Base-by-base conservation (phyloP, 2,113 vertebrate genomes). In the Orthonyx spaldingii region DNA sequence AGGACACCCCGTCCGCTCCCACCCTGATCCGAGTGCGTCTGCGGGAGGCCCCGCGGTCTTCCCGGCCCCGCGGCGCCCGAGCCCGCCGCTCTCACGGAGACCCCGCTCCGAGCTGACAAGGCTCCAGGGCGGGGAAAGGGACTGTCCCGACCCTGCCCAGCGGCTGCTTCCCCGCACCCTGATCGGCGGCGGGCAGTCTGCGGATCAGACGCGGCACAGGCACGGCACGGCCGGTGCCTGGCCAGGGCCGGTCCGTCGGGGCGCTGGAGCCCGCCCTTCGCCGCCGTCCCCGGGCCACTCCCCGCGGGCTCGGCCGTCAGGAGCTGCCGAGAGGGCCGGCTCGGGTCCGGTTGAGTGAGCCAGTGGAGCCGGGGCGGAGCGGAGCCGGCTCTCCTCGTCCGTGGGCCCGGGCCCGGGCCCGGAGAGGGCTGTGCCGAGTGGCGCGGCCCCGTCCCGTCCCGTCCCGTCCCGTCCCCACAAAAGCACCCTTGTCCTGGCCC, bases 401-500 rank as follows among this genome's bases (percentile, higher is more conserved):
- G 41, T 23, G 69, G n/a, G n/a, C n/a, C n/a, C n/a, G n/a, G 30
- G 41, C 37, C 52, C 27, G 37, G 30, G 32, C 39, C 24, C 32
- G 16, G 37, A n/a, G 21, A 44, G 11, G 12, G 57, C 49, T 15
- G 57, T 5, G 44, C 59, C 32, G 44, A n/a, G 39, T 35, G 13
- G 18, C 9, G 8, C 72, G 6, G 72, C 26, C 33, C 87, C 37
- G n/a, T n/a, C n/a, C n/a, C n/a, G n/a, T n/a, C n/a, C n/a, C n/a
- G n/a, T n/a, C n/a, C n/a, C n/a, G 39, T 56, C 59, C 78, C 7
- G 78, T 27, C 80, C 89, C 74, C 81, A 56, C 97, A 96, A 96
- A 95, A 97, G 86, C 75, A 37, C 79, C 90, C 96, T 90, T 95
- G 90, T 94, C 71, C 66, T 61, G 53, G 87, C 79, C 88, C 74